phyloP scores from a whole-genome alignment of 2,888 invertebrate genomes.

The Oxycera nigricornis region DNA sequence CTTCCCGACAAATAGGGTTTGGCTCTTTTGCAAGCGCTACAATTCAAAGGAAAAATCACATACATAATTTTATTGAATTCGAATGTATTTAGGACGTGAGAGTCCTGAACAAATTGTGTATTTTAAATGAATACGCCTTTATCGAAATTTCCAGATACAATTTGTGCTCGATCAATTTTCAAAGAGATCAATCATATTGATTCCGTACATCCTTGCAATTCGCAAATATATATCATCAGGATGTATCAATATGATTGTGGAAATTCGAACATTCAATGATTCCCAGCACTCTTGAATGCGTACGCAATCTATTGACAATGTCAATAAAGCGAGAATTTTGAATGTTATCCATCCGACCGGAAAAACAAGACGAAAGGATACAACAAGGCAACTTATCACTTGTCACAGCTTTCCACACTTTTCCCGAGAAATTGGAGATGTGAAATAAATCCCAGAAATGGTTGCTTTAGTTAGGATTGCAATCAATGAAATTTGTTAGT shows the following conservation, averaged over 20 bases:
- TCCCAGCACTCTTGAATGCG: background rate
- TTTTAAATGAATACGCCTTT: background rate
- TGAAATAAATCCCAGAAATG: too few relatives aligned
- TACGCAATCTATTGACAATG: background rate
- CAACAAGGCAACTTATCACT: background rate
- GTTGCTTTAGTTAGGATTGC: too few relatives aligned
- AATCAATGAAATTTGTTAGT: too few relatives aligned
- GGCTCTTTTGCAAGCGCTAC: background rate
- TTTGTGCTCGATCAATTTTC: background rate
- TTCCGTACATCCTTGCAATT: background rate
- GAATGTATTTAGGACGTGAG: background rate
- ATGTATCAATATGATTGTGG: slow-evolving; percentile 1
- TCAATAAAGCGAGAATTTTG: background rate
- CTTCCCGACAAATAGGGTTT: background rate
- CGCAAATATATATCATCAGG: background rate
- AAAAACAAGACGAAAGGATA: background rate
- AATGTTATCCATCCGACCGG: background rate
- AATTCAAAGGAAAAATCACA: background rate
- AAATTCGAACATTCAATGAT: background rate
- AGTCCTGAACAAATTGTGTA: background rate
- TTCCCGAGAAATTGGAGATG: too few relatives aligned
- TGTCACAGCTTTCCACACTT: too few relatives aligned
- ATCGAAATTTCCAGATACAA: background rate
- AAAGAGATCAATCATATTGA: background rate
- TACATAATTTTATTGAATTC: background rate